Percentiles rank a stretch among this genome's conserved stretches.
These are phyloP conservation scores for Megalopta genalis DNA, from an alignment of 1,140 invertebrate genomes.

Conservation along the genomic window DNA sequence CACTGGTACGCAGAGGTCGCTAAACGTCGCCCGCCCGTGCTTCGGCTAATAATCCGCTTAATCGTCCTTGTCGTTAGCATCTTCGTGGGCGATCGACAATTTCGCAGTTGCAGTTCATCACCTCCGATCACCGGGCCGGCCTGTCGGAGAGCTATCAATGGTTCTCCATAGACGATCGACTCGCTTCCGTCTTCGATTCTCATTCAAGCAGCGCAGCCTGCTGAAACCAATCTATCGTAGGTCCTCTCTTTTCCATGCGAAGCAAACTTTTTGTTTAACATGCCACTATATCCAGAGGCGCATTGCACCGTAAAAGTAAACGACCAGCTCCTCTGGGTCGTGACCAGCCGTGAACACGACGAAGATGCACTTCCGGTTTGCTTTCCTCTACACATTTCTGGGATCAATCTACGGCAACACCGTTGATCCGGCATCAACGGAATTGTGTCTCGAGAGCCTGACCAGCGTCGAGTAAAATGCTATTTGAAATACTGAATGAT, in stretches of 20 bases:
- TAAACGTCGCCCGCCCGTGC: constrained; percentile 27
- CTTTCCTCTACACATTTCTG: too few species aligned
- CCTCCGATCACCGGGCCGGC: not conserved
- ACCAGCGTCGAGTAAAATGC: too few species aligned
- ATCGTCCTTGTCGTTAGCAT: not conserved
- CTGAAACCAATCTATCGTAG: constrained; percentile 24
- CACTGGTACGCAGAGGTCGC: constrained; percentile 45
- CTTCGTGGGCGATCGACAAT: not conserved
- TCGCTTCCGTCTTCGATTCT: not conserved
- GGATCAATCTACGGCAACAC: not conserved
- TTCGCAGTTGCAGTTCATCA: not conserved
- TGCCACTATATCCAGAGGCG: not conserved
- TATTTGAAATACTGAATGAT: too few species aligned
- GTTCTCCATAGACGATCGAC: too few species aligned
- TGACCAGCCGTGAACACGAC: not conserved
- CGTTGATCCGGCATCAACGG: not conserved
- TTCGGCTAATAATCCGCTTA: constrained; percentile 30
- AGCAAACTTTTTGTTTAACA: not conserved
- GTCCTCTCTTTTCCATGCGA: not conserved
- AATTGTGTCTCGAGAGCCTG: not conserved
- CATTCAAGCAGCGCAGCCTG: not conserved
- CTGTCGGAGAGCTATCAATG: too few species aligned
- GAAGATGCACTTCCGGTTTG: not conserved
- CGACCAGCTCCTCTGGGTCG: not conserved
- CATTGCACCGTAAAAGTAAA: not conserved